Conservation (phyloP, 2,113 vertebrate species). For the Bostrychus sinensis region DNA sequence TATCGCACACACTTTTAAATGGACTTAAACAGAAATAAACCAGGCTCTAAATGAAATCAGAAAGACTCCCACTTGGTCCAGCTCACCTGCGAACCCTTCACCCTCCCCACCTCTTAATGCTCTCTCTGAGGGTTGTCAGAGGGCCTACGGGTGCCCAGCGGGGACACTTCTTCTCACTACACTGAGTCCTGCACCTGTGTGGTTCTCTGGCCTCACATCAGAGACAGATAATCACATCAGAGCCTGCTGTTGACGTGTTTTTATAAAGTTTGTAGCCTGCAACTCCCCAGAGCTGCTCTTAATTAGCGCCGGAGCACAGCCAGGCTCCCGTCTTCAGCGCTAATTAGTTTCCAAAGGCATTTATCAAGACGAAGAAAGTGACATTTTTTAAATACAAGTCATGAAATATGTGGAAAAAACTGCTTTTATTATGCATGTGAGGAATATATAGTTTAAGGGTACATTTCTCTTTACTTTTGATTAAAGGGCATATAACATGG, state of each 20-base stretch:
- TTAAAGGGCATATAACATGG: too few relatives aligned
- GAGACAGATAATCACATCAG: conserved; percentile 39
- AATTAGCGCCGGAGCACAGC: conserved; percentile 2
- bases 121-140: conserved; percentile 35
- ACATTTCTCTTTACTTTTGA: too few relatives aligned
- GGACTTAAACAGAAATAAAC: too few relatives aligned
- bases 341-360: not conserved
- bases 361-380: not conserved
- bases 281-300: conserved; percentile 15
- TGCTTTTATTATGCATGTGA: too few relatives aligned
- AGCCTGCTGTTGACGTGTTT: conserved; percentile 7
- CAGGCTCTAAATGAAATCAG: too few relatives aligned
- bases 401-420: not conserved
- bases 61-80: too few relatives aligned
- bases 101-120: conserved; percentile 3
- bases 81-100: too few relatives aligned
- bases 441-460: too few relatives aligned
- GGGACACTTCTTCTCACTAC: conserved; percentile 17
- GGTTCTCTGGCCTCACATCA: not conserved
- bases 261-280: conserved; percentile 6
- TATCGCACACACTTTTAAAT: too few relatives aligned
- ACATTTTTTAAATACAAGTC: not conserved
- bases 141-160: conserved; percentile 10
- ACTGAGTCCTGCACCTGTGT: conserved; percentile 26
- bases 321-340: not conserved